Evolutionary conservation across 2,888 invertebrate species (phyloP).

Genomic region (Acrobasis repandana): DNA sequence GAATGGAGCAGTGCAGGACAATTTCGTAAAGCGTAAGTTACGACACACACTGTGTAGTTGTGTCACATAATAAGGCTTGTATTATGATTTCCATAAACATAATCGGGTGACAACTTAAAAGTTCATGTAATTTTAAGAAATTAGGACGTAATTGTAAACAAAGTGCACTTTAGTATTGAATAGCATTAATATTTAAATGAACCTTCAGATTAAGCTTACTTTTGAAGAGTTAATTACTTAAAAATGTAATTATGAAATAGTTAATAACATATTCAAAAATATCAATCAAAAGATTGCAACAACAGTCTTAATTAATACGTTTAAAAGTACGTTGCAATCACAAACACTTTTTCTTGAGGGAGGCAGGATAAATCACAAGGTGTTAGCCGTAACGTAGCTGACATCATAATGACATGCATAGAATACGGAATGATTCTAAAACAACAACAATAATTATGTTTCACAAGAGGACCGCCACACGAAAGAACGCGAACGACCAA

Average conservation of each 20-base stretch:
- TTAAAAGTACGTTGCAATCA: neutral
- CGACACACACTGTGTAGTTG: constrained; percentile 29
- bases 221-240: neutral
- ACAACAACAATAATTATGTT: constrained; percentile 65
- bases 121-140: constrained; percentile 5
- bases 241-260: constrained; percentile 1
- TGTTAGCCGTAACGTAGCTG: constrained; percentile 46
- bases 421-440: constrained; percentile 67
- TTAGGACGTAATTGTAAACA: neutral
- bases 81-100: neutral
- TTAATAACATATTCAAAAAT: constrained; percentile 1
- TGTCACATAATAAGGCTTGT: constrained; percentile 28
- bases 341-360: constrained; percentile 17
- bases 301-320: neutral
- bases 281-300: constrained; percentile 3
- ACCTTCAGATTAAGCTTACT: neutral
- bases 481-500: constrained; percentile 64
- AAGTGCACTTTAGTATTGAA: neutral
- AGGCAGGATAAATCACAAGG: constrained; percentile 42
- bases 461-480: constrained; percentile 68
- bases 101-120: neutral
- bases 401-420: constrained; percentile 62
- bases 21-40: constrained; percentile 28
- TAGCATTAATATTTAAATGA: neutral
- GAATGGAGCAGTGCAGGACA: constrained; percentile 24